These are phyloP conservation scores for Fregata magnificens DNA, from an alignment of 2,113 vertebrate genomes.

Conservation along the genomic window DNA sequence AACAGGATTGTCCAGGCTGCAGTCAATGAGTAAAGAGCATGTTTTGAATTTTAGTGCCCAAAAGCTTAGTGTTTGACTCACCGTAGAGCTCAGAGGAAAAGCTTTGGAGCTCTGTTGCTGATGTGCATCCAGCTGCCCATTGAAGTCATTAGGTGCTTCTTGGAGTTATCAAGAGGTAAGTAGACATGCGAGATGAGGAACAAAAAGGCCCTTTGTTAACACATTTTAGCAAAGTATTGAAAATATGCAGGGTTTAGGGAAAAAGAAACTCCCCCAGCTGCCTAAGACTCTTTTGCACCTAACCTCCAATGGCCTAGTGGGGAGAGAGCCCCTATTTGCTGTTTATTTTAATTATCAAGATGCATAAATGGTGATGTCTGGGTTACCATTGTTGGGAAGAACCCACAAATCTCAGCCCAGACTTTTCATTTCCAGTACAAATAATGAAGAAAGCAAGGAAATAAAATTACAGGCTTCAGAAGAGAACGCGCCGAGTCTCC, in stretches of 20 bases:
- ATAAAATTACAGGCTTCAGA: background rate
- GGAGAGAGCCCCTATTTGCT: background rate
- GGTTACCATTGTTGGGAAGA: background rate
- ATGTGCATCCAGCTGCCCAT: rapidly evolving
- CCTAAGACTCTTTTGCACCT: background rate
- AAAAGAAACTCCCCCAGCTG: background rate
- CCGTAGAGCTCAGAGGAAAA: background rate
- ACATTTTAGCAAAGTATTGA: background rate
- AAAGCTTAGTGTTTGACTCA: background rate
- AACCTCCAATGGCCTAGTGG: background rate
- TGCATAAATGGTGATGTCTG: background rate
- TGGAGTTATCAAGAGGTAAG: background rate
- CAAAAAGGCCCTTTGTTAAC: background rate
- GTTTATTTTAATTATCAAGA: background rate
- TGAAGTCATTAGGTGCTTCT: background rate
- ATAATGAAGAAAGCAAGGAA: background rate
- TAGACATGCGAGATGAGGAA: background rate
- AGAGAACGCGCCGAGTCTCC: background rate
- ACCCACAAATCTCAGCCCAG: background rate
- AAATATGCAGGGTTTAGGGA: background rate
- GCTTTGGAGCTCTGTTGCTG: background rate
- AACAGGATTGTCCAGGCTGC: background rate
- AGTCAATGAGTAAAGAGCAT: rapidly evolving
- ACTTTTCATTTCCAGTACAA: background rate
- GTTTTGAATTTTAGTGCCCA: background rate